Percentiles rank a stretch among this genome's conserved stretches.
phyloP scores from a whole-genome alignment of 1,140 invertebrate species.

The Leptopilina boulardi region DNA sequence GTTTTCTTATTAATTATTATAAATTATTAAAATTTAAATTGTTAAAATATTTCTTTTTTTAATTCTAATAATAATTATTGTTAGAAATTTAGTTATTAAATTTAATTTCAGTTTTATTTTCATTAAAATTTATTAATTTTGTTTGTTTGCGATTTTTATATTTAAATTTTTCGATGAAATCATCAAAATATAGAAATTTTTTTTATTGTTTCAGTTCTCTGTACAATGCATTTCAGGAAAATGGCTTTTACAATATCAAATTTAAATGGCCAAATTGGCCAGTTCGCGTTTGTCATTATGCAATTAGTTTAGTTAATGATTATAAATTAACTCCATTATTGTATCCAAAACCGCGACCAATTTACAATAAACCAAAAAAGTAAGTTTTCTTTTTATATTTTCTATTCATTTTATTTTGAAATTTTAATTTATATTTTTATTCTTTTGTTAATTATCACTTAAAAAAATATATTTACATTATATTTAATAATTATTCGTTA shows the following conservation, averaged over 20 bases:
- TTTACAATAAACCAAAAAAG: not conserved
- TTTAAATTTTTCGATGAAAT: not conserved
- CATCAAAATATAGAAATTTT: not conserved
- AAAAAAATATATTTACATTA: too few species aligned
- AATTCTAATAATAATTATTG: too few species aligned
- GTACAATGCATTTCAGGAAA: not conserved
- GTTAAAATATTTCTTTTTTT: too few species aligned
- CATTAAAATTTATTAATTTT: too few species aligned
- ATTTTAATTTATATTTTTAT: too few species aligned
- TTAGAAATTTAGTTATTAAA: too few species aligned
- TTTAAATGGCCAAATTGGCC: slow-evolving; percentile 50
- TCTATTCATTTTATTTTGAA: too few species aligned
- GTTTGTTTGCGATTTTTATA: too few species aligned
- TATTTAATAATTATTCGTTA: too few species aligned
- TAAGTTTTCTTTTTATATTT: not conserved
- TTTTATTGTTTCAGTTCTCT: slow-evolving; percentile 45
- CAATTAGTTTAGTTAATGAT: slow-evolving; percentile 48
- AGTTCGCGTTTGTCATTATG: slow-evolving; percentile 55
- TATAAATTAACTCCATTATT: slow-evolving; percentile 48
- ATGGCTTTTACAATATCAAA: slow-evolving; percentile 46
- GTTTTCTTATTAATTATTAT: too few species aligned
- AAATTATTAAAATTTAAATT: too few species aligned
- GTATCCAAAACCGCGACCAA: slow-evolving; percentile 47
- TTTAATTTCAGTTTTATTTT: too few species aligned
- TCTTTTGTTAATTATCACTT: not conserved